A percentile compares a stretch with the other conserved stretches of the same genome.
Evolutionary conservation across 2,113 vertebrate species (phyloP).

Genomic region (Bubo blakistoni): DNA sequence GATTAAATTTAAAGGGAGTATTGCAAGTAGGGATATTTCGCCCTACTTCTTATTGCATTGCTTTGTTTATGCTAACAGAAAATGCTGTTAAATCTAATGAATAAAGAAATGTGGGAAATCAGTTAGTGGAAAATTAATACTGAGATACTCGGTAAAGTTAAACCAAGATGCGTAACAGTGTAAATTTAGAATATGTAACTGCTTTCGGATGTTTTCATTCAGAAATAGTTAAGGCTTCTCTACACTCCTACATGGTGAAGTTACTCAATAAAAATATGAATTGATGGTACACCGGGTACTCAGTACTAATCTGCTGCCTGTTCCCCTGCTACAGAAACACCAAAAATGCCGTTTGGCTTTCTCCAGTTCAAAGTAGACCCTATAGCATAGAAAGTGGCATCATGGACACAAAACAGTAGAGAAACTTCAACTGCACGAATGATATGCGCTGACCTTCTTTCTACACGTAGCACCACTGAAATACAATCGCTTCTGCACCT

Average conservation of each 20-base stretch:
- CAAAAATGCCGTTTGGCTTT: not conserved
- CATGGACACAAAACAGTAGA: not conserved
- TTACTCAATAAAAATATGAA: not conserved
- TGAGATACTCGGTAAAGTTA: not conserved
- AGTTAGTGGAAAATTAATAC: not conserved
- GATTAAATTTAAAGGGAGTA: not conserved
- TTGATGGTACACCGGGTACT: not conserved
- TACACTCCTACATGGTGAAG: not conserved
- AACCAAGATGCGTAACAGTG: not conserved
- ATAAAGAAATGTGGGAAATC: not conserved
- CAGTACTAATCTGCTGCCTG: not conserved
- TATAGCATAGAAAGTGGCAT: not conserved
- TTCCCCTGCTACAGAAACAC: not conserved
- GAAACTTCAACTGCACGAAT: not conserved
- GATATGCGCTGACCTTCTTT: not conserved
- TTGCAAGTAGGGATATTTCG: not conserved
- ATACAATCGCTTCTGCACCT: slow-evolving; percentile 16
- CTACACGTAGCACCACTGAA: not conserved
- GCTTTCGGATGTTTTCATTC: not conserved
- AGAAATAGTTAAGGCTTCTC: not conserved
- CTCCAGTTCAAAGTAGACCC: not conserved
- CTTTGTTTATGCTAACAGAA: not conserved
- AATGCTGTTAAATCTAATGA: not conserved
- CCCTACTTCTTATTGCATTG: not conserved
- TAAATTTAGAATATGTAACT: not conserved